Base-by-base conservation (phyloP, 2,797 vertebrate species). In the Sebastes taczanowskii region DNA sequence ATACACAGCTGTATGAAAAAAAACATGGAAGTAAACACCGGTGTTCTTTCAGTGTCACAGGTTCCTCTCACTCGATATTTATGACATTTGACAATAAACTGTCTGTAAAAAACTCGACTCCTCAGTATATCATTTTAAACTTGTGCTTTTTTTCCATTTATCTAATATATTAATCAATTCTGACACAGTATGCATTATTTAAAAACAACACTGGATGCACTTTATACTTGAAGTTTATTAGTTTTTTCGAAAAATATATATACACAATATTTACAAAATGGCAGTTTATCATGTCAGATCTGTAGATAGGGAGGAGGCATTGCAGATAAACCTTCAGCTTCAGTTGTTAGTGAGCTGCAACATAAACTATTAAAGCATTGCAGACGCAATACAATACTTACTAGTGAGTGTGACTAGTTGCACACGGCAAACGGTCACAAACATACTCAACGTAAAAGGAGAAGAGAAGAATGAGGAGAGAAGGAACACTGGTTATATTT, bases 221-320 rank as follows among this genome's bases (percentile, higher is more conserved):
- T 87, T 79, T 77, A 78, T 87, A 82, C 42, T 88, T 80, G 10
- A 79, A 68, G 91, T 94, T 95, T 94, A 95, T 96, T 95, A 64
- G 79, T 71, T 88, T 78, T 88, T 71, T 75, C 65, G 82, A 92
- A 93, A 86, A 56, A 63, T 62, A 65, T 92, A 93, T 93, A 49
- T 93, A 93, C 91, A 96, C 70, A 81, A 82, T 89, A 95, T 95
- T 90, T 91, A 95, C 94, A 96, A 91, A 94, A 91, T 88, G 92
- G 93, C 92, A 94, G 90, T 92, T 90, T 69, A 34, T 91, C 78
- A 84, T 75, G 71, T 93, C 52, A 87, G 86, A 90, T 90, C 89
- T 91, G 90, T 87, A 63, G 76, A 32, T 18, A 56, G 60, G 49
- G 69, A 64, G 61, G 80, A 49, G 49, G 65, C 32, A 65, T 74